Evolutionary conservation across 2,797 vertebrate genomes (phyloP).

Genomic region (Fringilla coelebs): DNA sequence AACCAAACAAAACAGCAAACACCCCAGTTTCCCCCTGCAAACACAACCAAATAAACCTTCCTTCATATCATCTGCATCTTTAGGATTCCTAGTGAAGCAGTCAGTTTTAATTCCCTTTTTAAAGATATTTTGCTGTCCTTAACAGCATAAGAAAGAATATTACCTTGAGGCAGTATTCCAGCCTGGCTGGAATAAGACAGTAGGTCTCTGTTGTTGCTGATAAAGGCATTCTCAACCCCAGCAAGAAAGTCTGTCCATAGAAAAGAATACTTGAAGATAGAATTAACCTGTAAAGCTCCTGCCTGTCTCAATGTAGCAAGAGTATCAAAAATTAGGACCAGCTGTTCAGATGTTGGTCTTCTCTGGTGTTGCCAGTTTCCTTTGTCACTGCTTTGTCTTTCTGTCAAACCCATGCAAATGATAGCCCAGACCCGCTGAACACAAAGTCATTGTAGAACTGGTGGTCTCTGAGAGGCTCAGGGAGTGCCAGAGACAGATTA

Average conservation of each 20-base stretch:
- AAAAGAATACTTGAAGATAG: neutral
- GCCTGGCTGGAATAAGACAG: neutral
- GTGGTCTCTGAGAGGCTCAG: neutral
- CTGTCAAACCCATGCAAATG: neutral
- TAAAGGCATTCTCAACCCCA: neutral
- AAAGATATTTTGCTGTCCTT: neutral
- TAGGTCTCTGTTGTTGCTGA: neutral
- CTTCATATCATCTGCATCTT: neutral
- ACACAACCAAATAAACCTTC: neutral
- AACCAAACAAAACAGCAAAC: neutral
- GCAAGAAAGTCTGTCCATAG: neutral
- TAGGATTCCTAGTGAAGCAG: neutral
- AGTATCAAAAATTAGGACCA: neutral
- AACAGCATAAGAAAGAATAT: neutral
- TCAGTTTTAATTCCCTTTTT: neutral
- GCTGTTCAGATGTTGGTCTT: neutral
- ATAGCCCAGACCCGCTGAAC: neutral
- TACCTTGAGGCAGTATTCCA: slow-evolving; percentile 20
- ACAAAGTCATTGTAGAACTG: neutral
- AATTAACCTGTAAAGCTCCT: neutral
- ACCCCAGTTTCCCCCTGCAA: fast-evolving
- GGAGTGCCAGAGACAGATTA: neutral
- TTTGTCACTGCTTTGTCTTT: neutral
- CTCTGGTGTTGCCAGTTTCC: neutral
- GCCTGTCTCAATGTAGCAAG: neutral